Conservation (phyloP, 1,140 invertebrate genomes). For the Macrotrachela quadricornifera region DNA sequence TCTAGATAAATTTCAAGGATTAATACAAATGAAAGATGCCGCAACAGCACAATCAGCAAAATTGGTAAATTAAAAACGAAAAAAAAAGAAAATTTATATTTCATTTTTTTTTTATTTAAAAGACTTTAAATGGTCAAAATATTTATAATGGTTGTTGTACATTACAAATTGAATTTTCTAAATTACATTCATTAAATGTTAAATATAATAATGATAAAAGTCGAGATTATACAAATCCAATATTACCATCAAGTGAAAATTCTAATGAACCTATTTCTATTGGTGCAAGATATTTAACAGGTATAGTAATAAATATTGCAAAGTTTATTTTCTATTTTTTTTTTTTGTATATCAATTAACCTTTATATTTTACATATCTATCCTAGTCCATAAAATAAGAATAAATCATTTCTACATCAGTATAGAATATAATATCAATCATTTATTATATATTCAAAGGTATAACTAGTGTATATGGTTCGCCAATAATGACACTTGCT, state of each 20-base stretch:
- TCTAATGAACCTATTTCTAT: not conserved
- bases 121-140: conserved; percentile 86
- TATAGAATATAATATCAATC: too few relatives aligned
- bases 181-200: conserved; percentile 65
- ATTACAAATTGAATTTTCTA: conserved; percentile 94
- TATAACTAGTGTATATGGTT: too few relatives aligned
- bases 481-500: too few relatives aligned
- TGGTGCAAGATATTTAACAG: not conserved
- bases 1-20: conserved; percentile 73
- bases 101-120: conserved; percentile 15
- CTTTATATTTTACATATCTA: too few relatives aligned
- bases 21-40: conserved; percentile 92
- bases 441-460: too few relatives aligned
- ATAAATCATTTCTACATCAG: too few relatives aligned
- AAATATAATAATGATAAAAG: conserved; percentile 99
- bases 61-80: too few relatives aligned
- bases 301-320: too few relatives aligned
- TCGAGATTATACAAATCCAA: conserved; percentile 90
- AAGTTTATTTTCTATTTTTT: too few relatives aligned
- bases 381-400: too few relatives aligned
- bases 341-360: too few relatives aligned
- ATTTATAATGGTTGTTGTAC: conserved; percentile 98
- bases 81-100: too few relatives aligned
- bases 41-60: conserved; percentile 84
- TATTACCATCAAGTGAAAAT: conserved; percentile 33